Base-by-base conservation (phyloP, 1,140 invertebrate genomes). In the Trachymyrmex cornetzi region DNA sequence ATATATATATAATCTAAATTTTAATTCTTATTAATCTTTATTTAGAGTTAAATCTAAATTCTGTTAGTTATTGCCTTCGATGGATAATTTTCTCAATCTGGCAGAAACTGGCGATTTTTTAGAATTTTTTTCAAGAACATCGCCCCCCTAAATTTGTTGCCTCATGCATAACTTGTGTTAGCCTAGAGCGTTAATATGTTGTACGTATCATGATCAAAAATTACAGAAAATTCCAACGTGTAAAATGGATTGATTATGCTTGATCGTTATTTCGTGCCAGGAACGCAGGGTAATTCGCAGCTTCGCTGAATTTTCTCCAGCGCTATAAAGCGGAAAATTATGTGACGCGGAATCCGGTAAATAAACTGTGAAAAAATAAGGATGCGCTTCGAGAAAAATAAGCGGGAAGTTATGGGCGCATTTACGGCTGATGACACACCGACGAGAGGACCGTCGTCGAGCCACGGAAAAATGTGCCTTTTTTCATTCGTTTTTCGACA, bases 361-460 rank as follows among this genome's bases (percentile, higher is more conserved):
- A 84, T 84, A 84, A 74, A 84, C 38, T 50, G 80, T 75, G 80
- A 84, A 84, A 84, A 84, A 84, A 84, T 84, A 84, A 84, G 38
- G 38, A 84, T 27, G 38, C 55, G 48, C 48, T 64, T 50, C 69
- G 34, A 72, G 69, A 44, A 50, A 63, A 75, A 57, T 38, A 75
- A 81, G 80, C 55, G 55, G 38, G 38, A 84, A 84, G 69, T 84
- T 84, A 82, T 82, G 38, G 69, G 2, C 67, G 19, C 80, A 74
- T 61, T 82, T 82, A 75, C 69, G 69, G 80, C 24, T 75, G 69
- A 84, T 84, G 80, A 63, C 69, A 75, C 44, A 16, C 24, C 27
- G 53, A 55, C 38, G 27, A 61, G 55, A 61, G 69, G 24, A 72
- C 24, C 34, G 34, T n/a, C 50, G 30, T 48, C 75, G 19, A 22